Evolutionary conservation across 2,888 invertebrate genomes (phyloP).

Genomic region (Orthosia gothica): DNA sequence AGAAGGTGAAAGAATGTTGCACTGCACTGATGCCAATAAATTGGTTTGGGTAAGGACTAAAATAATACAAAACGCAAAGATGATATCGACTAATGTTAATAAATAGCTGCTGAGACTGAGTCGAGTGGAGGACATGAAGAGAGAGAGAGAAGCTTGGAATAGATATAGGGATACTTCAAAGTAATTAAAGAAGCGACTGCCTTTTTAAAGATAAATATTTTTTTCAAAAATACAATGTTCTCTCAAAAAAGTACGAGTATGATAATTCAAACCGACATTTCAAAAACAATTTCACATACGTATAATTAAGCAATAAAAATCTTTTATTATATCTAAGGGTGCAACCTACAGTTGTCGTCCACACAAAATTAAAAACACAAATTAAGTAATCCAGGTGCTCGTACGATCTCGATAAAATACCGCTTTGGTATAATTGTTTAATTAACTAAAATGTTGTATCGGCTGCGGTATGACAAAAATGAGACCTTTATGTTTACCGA

Average conservation of each 20-base stretch:
- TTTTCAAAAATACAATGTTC: background rate
- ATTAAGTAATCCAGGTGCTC: conserved; percentile 58
- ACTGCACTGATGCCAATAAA: too few relatives aligned
- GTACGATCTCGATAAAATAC: conserved; percentile 61
- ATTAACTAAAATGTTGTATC: conserved; percentile 60
- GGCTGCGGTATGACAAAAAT: conserved; percentile 57
- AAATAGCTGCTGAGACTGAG: background rate
- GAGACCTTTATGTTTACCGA: conserved; percentile 50
- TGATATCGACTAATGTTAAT: background rate
- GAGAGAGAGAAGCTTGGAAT: too few relatives aligned
- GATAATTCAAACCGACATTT: background rate
- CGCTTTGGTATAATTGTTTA: conserved; percentile 58
- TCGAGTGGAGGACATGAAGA: background rate
- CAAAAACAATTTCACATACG: conserved; percentile 12
- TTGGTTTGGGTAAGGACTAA: too few relatives aligned
- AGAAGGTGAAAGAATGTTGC: too few relatives aligned
- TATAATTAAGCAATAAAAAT: conserved; percentile 50
- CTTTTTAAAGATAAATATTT: background rate
- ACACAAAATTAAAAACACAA: conserved; percentile 50
- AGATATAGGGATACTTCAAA: background rate
- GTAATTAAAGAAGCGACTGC: too few relatives aligned
- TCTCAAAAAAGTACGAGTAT: background rate
- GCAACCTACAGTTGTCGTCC: conserved; percentile 40
- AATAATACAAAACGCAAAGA: too few relatives aligned
- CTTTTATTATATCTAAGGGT: conserved; percentile 48